Percentiles rank a stretch among this genome's conserved stretches.
These are phyloP conservation scores for Brenthis ino DNA, from an alignment of 2,888 invertebrate species.

Conservation along the genomic window DNA sequence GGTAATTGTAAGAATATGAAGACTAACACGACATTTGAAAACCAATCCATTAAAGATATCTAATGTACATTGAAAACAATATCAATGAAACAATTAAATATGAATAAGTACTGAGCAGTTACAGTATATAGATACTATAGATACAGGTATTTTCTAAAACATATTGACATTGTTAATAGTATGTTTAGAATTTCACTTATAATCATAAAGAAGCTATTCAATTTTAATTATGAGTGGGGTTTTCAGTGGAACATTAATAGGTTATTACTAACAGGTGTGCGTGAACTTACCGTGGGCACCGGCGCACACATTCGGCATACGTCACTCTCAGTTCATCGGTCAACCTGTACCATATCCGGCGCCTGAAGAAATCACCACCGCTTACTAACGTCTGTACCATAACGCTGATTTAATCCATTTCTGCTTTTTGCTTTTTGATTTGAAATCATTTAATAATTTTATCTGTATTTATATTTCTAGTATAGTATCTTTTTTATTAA, in stretches of 20 bases:
- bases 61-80: no score
- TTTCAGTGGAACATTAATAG: background rate
- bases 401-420: conserved; percentile 27
- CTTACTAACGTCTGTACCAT: conserved; percentile 52
- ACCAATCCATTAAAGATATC: no score
- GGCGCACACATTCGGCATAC: conserved; percentile 89
- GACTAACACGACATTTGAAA: no score
- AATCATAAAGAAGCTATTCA: conserved; percentile 5
- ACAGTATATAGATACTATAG: no score
- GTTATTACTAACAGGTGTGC: conserved; percentile 66
- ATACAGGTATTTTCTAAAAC: no score
- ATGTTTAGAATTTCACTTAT: no score
- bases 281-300: conserved; percentile 84
- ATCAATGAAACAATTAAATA: no score
- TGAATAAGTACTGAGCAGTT: no score
- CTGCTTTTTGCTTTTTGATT: conserved; percentile 21
- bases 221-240: background rate
- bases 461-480: background rate
- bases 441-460: conserved; percentile 3
- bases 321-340: conserved; percentile 87
- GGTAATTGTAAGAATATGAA: no score
- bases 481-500: background rate
- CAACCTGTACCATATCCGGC: conserved; percentile 68
- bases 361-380: conserved; percentile 66
- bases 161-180: no score